Conservation (phyloP, 2,888 invertebrate species). For the Chymomyza amoena region DNA sequence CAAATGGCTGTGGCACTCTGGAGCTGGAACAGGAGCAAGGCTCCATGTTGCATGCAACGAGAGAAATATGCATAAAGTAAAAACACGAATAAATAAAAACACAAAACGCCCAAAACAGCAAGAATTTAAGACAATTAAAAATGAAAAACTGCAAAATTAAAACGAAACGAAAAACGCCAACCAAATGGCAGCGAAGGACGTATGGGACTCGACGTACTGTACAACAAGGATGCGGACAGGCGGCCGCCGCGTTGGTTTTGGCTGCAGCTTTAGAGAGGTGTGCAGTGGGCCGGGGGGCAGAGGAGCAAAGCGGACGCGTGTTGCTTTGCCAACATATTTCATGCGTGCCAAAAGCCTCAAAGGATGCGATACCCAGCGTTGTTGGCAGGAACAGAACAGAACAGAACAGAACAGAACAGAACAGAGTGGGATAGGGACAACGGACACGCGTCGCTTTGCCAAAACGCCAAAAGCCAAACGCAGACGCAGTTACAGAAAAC, state of each 20-base stretch:
- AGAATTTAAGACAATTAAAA: constrained; percentile 56
- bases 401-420: no score
- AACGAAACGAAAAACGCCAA: constrained; percentile 22
- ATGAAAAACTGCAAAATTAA: constrained; percentile 42
- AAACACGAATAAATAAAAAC: constrained; percentile 40
- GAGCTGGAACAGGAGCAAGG: no score
- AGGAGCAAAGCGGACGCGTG: background rate
- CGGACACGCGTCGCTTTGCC: constrained; percentile 1
- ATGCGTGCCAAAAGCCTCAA: constrained; percentile 68
- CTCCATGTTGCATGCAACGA: constrained; percentile 2
- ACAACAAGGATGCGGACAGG: background rate
- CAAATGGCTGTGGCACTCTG: constrained; percentile 9
- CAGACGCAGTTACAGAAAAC: background rate
- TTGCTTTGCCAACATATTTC: constrained; percentile 61
- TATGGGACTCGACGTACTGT: background rate
- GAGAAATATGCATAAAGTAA: constrained; percentile 52
- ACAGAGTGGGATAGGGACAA: no score
- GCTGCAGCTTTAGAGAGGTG: background rate
- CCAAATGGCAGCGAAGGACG: constrained; percentile 14
- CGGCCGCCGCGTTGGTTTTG: background rate
- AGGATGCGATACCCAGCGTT: constrained; percentile 34
- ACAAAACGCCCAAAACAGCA: constrained; percentile 34
- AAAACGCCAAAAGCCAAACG: constrained; percentile 18
- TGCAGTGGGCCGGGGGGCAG: no score
- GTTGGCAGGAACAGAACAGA: constrained; percentile 10